Evolutionary conservation across 2,888 invertebrate species (phyloP).

Genomic region (Drosophila mimetica): DNA sequence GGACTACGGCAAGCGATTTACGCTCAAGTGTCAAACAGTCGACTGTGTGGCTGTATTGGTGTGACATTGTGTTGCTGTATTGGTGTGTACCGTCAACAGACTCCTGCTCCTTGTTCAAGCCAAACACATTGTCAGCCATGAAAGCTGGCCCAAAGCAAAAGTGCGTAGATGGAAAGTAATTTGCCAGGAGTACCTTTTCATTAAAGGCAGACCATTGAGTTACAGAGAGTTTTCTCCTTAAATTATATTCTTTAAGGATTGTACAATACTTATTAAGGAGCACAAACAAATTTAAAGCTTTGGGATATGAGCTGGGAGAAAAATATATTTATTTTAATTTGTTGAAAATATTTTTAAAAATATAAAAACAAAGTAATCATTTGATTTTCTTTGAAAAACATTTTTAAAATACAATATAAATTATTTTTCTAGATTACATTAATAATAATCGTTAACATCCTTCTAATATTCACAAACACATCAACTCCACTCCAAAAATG

Average conservation of each 20-base stretch:
- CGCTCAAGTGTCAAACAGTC: constrained; percentile 34
- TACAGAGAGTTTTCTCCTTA: not conserved
- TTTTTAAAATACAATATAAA: too few relatives aligned
- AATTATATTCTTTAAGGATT: not conserved
- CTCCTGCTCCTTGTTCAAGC: not conserved
- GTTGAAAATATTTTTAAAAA: too few relatives aligned
- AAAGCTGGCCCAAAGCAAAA: not conserved
- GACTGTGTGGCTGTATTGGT: constrained; percentile 2
- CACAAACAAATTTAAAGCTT: too few relatives aligned
- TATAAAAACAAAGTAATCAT: too few relatives aligned
- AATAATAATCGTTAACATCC: too few relatives aligned
- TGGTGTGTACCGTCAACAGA: not conserved
- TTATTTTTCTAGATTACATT: too few relatives aligned
- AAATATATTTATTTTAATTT: too few relatives aligned
- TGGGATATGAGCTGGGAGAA: too few relatives aligned
- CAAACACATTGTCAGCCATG: not conserved
- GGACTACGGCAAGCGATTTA: constrained; percentile 23
- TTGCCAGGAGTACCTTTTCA: constrained; percentile 1
- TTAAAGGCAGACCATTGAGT: not conserved
- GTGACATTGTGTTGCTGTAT: not conserved
- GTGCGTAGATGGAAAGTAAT: not conserved
- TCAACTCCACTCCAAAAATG: not conserved
- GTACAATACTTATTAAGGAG: not conserved
- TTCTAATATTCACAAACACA: not conserved
- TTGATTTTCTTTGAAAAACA: too few relatives aligned